phyloP scores from a whole-genome alignment of 2,113 vertebrate species.

The Rhipidura dahli region DNA sequence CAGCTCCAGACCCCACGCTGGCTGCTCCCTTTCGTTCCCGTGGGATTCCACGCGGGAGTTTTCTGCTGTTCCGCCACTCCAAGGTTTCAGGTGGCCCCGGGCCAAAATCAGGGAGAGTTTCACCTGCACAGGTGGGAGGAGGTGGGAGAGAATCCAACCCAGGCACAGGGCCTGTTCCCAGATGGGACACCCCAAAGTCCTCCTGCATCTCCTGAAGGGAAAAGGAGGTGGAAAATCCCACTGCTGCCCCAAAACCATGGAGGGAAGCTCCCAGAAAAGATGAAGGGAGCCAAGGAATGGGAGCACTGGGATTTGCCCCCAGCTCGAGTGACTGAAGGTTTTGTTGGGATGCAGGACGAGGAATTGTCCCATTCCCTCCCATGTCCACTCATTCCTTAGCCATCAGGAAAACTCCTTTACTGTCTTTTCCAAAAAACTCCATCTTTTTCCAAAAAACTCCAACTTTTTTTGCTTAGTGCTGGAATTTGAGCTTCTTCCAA shows the following conservation, averaged over 20 bases:
- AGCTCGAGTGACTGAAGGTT: not conserved
- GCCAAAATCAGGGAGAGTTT: not conserved
- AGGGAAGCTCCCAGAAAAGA: not conserved
- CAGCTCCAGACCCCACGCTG: not conserved
- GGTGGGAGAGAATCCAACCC: not conserved
- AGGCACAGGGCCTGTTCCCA: not conserved
- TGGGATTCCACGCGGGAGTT: not conserved
- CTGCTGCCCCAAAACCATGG: fast-evolving
- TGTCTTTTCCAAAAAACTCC: not conserved
- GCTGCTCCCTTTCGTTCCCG: not conserved
- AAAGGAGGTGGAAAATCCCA: not conserved
- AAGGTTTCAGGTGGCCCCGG: not conserved
- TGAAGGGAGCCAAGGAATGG: not conserved
- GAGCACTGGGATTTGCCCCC: too few species aligned
- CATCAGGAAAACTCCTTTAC: not conserved
- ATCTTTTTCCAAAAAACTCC: not conserved
- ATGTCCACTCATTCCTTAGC: fast-evolving
- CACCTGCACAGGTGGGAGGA: not conserved
- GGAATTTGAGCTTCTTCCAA: not conserved
- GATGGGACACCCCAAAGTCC: not conserved
- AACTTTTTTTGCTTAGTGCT: not conserved
- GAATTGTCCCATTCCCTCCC: not conserved
- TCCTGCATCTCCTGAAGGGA: not conserved
- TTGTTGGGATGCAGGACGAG: not conserved
- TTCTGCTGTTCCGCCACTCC: not conserved